Percentiles rank a stretch among this genome's conserved stretches.
phyloP scores from a whole-genome alignment of 2,888 invertebrate species.

The Drosophila rubida region DNA sequence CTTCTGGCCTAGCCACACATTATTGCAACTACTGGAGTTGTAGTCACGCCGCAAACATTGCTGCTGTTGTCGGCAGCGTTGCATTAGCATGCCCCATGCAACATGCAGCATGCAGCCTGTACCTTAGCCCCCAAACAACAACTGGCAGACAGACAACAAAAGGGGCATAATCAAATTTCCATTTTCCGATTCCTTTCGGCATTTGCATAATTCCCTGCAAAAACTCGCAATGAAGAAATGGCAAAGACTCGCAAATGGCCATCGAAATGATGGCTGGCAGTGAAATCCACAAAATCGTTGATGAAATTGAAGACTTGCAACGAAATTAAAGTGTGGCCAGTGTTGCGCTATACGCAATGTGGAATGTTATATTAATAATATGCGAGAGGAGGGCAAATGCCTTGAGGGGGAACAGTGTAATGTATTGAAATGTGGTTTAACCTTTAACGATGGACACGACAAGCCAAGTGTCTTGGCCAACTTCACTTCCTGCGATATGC shows the following conservation, averaged over 20 bases:
- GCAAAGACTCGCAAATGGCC: slow-evolving; percentile 10
- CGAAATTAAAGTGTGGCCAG: neutral
- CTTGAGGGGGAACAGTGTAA: neutral
- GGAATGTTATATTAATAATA: neutral
- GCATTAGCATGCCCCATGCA: slow-evolving; percentile 53
- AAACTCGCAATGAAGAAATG: slow-evolving; percentile 13
- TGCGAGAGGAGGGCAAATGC: no score
- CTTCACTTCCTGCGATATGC: slow-evolving; percentile 12
- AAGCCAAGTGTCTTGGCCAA: slow-evolving; percentile 5
- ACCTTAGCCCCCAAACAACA: slow-evolving; percentile 10
- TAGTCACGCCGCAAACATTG: slow-evolving; percentile 57
- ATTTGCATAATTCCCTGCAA: slow-evolving; percentile 63
- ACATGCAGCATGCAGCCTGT: slow-evolving; percentile 50
- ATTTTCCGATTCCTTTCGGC: slow-evolving; percentile 42
- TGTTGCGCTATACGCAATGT: neutral
- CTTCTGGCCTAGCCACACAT: slow-evolving; percentile 19
- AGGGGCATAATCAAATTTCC: slow-evolving; percentile 63
- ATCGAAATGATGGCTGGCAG: slow-evolving; percentile 14
- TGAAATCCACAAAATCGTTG: neutral
- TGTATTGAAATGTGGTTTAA: neutral
- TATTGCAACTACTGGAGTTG: slow-evolving; percentile 34
- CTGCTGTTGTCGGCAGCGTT: slow-evolving; percentile 60
- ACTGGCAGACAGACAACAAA: slow-evolving; percentile 6
- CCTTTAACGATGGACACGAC: neutral
- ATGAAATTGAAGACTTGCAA: neutral